phyloP scores from a whole-genome alignment of 2,797 vertebrate species.

The Zenarchopterus dispar region DNA sequence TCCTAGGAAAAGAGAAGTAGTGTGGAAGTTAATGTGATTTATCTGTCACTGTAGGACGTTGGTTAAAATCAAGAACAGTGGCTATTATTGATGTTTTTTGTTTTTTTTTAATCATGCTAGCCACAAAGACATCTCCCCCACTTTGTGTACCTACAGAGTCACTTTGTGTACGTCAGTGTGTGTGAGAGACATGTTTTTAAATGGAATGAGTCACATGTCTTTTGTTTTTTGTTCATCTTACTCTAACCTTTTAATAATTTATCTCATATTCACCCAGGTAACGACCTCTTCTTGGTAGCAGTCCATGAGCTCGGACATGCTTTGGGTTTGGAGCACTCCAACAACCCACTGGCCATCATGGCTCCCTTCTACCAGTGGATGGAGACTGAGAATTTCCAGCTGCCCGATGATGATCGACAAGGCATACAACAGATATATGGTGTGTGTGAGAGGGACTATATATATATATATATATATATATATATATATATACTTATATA shows the following conservation, averaged over 20 bases:
- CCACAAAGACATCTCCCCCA: too few relatives aligned
- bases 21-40: too few relatives aligned
- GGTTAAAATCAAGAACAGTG: slow-evolving; percentile 7
- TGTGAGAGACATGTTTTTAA: not conserved
- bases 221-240: not conserved
- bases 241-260: too few relatives aligned
- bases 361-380: slow-evolving; percentile 99
- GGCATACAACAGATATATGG: slow-evolving; percentile 98
- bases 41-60: too few relatives aligned
- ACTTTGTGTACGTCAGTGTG: not conserved
- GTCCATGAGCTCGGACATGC: slow-evolving; percentile 96
- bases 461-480: too few relatives aligned
- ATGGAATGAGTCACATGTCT: not conserved
- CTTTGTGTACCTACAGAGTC: too few relatives aligned
- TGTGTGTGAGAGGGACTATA: slow-evolving; percentile 43
- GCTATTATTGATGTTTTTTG: too few relatives aligned
- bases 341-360: slow-evolving; percentile 96
- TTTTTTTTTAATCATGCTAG: too few relatives aligned
- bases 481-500: too few relatives aligned
- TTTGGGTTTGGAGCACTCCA: slow-evolving; percentile 94
- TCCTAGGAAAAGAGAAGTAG: too few relatives aligned
- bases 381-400: slow-evolving; percentile 94
- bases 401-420: slow-evolving; percentile 91
- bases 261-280: slow-evolving; percentile 78
- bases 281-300: slow-evolving; percentile 95